Conservation (phyloP, 2,888 invertebrate species). For the Ophraella communa region DNA sequence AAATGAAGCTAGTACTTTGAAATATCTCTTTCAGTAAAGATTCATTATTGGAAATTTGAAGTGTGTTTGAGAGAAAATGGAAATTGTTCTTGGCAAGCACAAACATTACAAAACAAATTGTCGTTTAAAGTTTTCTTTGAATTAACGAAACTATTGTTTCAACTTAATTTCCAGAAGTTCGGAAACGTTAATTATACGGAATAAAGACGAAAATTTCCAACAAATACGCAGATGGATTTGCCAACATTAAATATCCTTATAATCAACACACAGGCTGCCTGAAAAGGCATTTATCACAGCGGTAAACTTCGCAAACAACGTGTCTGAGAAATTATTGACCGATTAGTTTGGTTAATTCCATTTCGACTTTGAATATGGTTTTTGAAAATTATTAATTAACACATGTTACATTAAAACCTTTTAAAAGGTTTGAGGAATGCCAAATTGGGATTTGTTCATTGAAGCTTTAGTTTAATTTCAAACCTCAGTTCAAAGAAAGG, state of each 20-base stretch:
- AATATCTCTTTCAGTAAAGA: constrained; percentile 7
- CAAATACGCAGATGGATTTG: constrained; percentile 19
- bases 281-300: not conserved
- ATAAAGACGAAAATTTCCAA: constrained; percentile 16
- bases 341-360: not conserved
- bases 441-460: too few species aligned
- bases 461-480: too few species aligned
- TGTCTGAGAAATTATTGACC: not conserved
- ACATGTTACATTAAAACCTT: too few species aligned
- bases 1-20: too few species aligned
- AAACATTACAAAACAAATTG: constrained; percentile 20
- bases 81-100: constrained; percentile 12
- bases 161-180: constrained; percentile 18
- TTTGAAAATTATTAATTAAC: not conserved
- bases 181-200: constrained; percentile 19
- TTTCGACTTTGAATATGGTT: not conserved
- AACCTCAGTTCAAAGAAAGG: too few species aligned
- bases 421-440: too few species aligned
- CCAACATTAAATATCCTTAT: not conserved
- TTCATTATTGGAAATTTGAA: constrained; percentile 23
- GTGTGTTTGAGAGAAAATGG: constrained; percentile 15
- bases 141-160: constrained; percentile 22
- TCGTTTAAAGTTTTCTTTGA: constrained; percentile 23
- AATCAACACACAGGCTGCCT: not conserved
- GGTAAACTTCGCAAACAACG: not conserved